Evolutionary conservation across 1,140 invertebrate genomes (phyloP), one percentile per base, ranked within the genome.

Genomic region (Brachionus manjavacas): DNA sequence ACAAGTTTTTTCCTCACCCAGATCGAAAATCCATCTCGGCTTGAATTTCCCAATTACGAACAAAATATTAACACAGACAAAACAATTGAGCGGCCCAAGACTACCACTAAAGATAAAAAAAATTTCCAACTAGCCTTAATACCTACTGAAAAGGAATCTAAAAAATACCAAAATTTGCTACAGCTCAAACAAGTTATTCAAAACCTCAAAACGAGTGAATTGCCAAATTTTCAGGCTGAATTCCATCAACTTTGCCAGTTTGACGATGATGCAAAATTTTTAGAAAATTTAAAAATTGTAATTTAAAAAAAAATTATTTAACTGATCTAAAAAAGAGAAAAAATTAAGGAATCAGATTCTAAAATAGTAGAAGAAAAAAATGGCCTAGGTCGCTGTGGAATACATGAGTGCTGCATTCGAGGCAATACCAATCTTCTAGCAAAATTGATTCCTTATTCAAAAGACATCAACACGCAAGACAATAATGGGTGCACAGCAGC

Each of bases 221-320:
- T 81, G 25, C 79, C 79, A 23, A 39, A 81, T 12, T 81, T 81
- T 66, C 79, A 81, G 25, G 16, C 49, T 9, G 49, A 81, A 64
- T 68, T 81, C 11, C 79, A 81, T 16, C 79, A 81, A 64, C 16
- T 81, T 12, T 81, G 79, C 9, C 79, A 81, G 64, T 81, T 28
- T 31, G 79, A 43, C 6, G 35, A 60, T 16, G 52, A 81, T 28
- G 9, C 16, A 20, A 12, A 81, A 16, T 68, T 81, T 20, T 16
- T 80, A 8, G 52, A 80, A 55, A 35, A 60, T n/a, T 23, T 60
- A 6, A 80, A 55, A 52, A 28, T 60, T 28, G 76, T 80, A 60
- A 80, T 11, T 11, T n/a, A 52, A 28, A n/a, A 39, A 39, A 78
- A 78, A n/a, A 16, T 49, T 4, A 78, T 4, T 46, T 46, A 1